Percentiles rank a stretch among this genome's conserved stretches.
Evolutionary conservation across 2,888 invertebrate species (phyloP).

Genomic region (Drosophila setosimentum): DNA sequence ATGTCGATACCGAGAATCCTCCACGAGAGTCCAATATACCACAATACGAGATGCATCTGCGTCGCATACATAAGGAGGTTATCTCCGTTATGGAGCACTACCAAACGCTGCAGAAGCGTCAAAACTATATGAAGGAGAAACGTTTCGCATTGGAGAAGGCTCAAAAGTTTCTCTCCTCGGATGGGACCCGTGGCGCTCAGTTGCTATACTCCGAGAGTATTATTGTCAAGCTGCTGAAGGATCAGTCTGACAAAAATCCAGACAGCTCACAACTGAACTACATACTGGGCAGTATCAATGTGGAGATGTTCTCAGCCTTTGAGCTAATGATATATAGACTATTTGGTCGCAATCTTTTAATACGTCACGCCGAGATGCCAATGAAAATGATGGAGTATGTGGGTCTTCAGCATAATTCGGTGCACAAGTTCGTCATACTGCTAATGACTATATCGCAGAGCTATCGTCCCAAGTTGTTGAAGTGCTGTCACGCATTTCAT

Average conservation of each 20-base stretch:
- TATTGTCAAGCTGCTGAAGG: conserved; percentile 58
- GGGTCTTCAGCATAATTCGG: neutral
- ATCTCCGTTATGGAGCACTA: conserved; percentile 57
- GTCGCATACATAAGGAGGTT: conserved; percentile 55
- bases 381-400: conserved; percentile 90
- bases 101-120: conserved; percentile 46
- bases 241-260: conserved; percentile 50
- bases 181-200: conserved; percentile 38
- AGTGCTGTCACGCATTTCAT: conserved; percentile 93
- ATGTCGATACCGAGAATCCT: conserved; percentile 66
- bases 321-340: conserved; percentile 98
- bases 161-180: conserved; percentile 60
- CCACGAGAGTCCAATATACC: conserved; percentile 60
- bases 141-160: conserved; percentile 64
- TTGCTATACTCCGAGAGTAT: conserved; percentile 74
- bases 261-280: conserved; percentile 87
- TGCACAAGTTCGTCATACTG: conserved; percentile 92
- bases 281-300: conserved; percentile 96
- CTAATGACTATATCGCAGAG: conserved; percentile 92
- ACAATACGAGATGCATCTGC: conserved; percentile 53
- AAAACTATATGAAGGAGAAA: conserved; percentile 60
- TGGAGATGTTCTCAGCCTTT: conserved; percentile 96
- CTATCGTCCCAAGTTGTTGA: conserved; percentile 91
- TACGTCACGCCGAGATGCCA: conserved; percentile 95
- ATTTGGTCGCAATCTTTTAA: conserved; percentile 96